Evolutionary conservation across 2,888 invertebrate species (phyloP), one percentile per base, ranked within the genome.

Genomic region (Dicycla oo): DNA sequence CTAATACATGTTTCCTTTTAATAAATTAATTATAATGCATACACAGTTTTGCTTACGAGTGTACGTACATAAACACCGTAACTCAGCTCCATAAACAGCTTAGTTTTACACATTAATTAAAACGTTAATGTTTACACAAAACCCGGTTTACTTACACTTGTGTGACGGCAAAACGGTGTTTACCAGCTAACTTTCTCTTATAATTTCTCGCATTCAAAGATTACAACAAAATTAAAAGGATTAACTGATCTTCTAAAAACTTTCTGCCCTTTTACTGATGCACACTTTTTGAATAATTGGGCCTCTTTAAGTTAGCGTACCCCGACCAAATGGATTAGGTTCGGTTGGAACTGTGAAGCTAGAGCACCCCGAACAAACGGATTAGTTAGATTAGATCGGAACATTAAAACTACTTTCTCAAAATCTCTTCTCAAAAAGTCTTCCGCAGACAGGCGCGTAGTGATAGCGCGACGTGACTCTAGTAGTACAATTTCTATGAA

Each of bases 81-180:
- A 78, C 61, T 61, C 65, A 20, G 60, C 56, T 38, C 70, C 75
- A 81, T 83, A 81, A 85, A 85, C 84, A 85, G 75, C 58, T 83
- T 78, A 81, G 84, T 80, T 85, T 79, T 76, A 85, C 65, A 75
- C 83, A 83, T 79, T 85, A 81, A 85, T 85, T 85, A 85, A 85
- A 78, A 81, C 71, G 75, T 85, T 81, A 76, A 85, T 75, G 84
- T 76, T 80, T 74, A 79, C 72, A 75, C 68, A 73, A 75, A 81
- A 71, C 73, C 38, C 49, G 15, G 51, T 56, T 82, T 62, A 68
- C 57, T 69, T 62, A 78, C 68, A 62, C 45, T 68, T 74, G 56
- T 58, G 56, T 56, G 64, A 68, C 60, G 67, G 54, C 58, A 47
- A 73, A 74, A 74, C 38, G 34, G 58, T 75, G 30, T 75, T 69